Evolutionary conservation across 2,888 invertebrate genomes (phyloP).

Genomic region (Saturnia japonica): DNA sequence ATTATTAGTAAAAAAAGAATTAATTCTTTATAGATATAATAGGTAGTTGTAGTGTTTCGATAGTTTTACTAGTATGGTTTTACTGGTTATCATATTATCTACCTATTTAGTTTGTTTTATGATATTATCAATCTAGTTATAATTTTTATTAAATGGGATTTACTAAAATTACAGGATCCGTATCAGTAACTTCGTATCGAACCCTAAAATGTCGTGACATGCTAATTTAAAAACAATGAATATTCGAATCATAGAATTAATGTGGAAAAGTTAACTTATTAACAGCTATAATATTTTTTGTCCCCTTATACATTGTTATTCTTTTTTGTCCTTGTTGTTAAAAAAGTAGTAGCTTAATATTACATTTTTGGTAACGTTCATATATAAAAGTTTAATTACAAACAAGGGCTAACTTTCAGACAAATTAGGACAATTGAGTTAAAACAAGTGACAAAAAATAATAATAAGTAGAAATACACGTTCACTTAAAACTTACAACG

Average conservation of each 20-base stretch:
- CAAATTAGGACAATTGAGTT: not conserved
- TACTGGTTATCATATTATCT: not conserved
- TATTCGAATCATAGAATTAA: not conserved
- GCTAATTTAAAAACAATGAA: not conserved
- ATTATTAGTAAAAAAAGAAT: slow-evolving; percentile 23
- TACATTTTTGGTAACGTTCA: too few relatives aligned
- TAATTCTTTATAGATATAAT: slow-evolving; percentile 13
- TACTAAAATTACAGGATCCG: slow-evolving; percentile 11
- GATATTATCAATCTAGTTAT: slow-evolving; percentile 21
- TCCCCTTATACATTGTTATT: not conserved
- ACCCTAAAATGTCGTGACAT: not conserved
- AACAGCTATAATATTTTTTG: not conserved
- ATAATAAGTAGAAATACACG: not conserved
- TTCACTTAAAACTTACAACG: not conserved
- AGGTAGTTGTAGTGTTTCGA: slow-evolving; percentile 17
- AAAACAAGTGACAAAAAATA: not conserved
- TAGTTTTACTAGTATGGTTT: slow-evolving; percentile 15
- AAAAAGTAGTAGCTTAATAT: too few relatives aligned
- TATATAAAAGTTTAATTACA: not conserved
- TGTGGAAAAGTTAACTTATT: not conserved
- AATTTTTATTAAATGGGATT: slow-evolving; percentile 19
- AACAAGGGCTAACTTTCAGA: not conserved
- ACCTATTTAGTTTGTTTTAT: slow-evolving; percentile 18
- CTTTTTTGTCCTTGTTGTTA: not conserved
- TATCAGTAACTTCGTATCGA: not conserved